These are phyloP conservation scores for Corythornis vintsioides DNA, from an alignment of 2,113 vertebrate species.

Conservation along the genomic window DNA sequence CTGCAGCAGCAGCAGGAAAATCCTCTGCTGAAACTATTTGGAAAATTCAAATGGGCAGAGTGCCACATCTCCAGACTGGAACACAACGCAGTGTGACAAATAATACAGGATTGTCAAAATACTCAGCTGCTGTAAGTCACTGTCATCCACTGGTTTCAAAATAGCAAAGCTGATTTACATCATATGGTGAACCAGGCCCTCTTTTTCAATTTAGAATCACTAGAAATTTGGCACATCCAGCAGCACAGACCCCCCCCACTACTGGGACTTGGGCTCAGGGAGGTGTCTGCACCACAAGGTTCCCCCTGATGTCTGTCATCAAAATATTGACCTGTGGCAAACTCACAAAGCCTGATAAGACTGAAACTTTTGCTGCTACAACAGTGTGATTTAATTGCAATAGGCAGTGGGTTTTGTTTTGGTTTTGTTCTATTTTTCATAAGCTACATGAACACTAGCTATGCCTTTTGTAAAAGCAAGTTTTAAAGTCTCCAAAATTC, in stretches of 20 bases:
- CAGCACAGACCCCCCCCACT: background rate
- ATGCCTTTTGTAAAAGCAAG: background rate
- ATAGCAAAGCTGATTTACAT: background rate
- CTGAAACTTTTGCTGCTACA: background rate
- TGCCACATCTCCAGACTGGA: background rate
- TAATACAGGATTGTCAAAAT: background rate
- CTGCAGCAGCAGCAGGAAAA: background rate
- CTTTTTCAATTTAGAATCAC: background rate
- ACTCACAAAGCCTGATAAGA: background rate
- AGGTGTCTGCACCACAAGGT: background rate
- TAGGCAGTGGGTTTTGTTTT: no score
- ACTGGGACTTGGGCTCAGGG: background rate
- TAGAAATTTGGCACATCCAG: background rate
- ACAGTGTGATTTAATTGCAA: background rate
- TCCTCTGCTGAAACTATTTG: background rate
- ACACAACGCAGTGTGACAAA: background rate
- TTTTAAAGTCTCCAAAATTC: background rate
- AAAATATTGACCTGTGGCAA: background rate
- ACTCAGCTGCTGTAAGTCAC: background rate
- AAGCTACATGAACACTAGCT: background rate
- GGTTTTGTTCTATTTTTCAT: background rate
- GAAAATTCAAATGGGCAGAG: background rate
- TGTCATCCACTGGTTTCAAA: background rate
- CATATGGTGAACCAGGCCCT: rapidly evolving
- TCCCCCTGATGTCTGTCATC: background rate